Evolutionary conservation across 2,797 vertebrate species (phyloP).

Genomic region (Pterois miles): DNA sequence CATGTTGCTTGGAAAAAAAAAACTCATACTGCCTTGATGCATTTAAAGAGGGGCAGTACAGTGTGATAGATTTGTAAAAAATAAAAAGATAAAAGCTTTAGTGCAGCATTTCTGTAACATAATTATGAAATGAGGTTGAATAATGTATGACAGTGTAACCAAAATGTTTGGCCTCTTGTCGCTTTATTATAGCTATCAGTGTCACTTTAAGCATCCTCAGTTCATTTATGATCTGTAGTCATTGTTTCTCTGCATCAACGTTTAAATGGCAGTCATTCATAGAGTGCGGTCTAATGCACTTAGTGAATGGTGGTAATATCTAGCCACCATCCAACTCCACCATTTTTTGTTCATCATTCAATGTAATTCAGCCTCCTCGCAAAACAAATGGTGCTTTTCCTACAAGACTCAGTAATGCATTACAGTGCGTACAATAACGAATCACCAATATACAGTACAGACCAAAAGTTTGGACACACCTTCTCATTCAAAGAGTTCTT

Average conservation of each 20-base stretch:
- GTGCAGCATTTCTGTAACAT: neutral
- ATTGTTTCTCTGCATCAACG: conserved; percentile 26
- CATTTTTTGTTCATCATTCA: neutral
- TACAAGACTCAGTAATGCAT: neutral
- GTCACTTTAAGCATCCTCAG: neutral
- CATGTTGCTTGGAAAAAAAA: neutral
- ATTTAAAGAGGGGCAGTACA: too few relatives aligned
- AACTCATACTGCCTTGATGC: neutral
- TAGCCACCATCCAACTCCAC: neutral
- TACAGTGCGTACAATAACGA: neutral
- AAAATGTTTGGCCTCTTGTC: neutral
- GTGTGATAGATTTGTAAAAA: neutral
- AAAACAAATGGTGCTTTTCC: neutral
- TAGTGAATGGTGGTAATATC: conserved; percentile 19
- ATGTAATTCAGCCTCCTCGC: neutral
- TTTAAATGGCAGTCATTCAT: conserved; percentile 19
- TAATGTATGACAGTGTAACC: neutral
- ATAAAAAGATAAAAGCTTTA: neutral
- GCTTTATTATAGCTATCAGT: neutral
- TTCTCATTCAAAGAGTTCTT: too few relatives aligned
- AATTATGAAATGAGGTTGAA: neutral
- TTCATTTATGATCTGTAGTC: neutral
- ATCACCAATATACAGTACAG: too few relatives aligned
- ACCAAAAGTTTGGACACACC: too few relatives aligned
- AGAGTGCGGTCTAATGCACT: conserved; percentile 7